phyloP scores from a whole-genome alignment of 2,888 invertebrate genomes.

The Ichneumoninae sp. region DNA sequence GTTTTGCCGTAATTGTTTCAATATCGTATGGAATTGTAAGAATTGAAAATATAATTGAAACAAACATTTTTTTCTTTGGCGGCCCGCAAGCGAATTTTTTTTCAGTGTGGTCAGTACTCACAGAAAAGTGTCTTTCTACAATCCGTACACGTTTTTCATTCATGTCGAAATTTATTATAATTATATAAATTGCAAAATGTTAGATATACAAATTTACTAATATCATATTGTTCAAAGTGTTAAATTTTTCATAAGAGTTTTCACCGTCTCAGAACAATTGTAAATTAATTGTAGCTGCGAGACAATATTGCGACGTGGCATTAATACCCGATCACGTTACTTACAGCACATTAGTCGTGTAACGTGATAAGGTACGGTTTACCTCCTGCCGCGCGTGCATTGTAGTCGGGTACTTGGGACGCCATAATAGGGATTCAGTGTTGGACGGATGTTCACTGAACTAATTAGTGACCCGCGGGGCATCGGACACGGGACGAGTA shows the following conservation, averaged over 20 bases:
- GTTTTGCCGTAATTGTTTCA: no score
- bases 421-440: not conserved
- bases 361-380: not conserved
- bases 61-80: no score
- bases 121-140: no score
- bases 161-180: not conserved
- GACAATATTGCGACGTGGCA: not conserved
- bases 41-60: no score
- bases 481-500: not conserved
- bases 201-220: no score
- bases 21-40: no score
- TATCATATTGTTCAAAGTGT: not conserved
- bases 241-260: not conserved
- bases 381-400: not conserved
- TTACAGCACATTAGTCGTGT: not conserved
- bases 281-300: not conserved
- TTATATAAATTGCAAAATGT: not conserved
- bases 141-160: not conserved
- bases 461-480: not conserved
- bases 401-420: not conserved
- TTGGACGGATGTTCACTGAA: not conserved
- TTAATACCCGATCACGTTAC: not conserved
- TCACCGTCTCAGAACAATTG: not conserved
- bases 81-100: no score
- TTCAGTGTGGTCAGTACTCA: no score